Evolutionary conservation across 37 sponge, comb jelly and placozoan genomes (phyloP).

Genomic region (Axinella damicornis): DNA sequence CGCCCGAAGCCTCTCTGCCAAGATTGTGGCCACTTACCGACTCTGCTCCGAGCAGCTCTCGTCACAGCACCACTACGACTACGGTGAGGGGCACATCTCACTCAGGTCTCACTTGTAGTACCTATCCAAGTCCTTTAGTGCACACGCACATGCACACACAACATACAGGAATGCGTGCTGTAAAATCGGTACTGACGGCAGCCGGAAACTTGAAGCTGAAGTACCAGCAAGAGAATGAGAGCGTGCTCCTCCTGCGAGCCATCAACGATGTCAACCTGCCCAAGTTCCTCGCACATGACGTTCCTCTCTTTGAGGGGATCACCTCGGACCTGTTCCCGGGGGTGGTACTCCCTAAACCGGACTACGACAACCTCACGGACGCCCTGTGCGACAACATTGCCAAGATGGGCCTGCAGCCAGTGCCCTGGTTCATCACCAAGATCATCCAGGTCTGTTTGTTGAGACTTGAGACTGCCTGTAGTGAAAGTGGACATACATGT

Average conservation of each 20-base stretch:
- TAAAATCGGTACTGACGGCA: slow-evolving; percentile 98
- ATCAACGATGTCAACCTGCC: slow-evolving; percentile 99
- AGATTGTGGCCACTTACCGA: slow-evolving; percentile 98
- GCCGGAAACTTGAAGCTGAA: slow-evolving; percentile 98
- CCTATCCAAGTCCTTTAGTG: too few relatives aligned
- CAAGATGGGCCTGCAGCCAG: slow-evolving; percentile 64
- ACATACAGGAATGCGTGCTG: slow-evolving; percentile 88
- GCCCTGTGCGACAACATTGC: slow-evolving; percentile 83
- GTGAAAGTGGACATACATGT: too few relatives aligned
- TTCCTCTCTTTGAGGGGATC: slow-evolving; percentile 98
- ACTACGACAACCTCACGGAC: slow-evolving; percentile 88
- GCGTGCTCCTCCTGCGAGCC: slow-evolving; percentile 94
- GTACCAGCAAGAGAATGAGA: slow-evolving; percentile 91
- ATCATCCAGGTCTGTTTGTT: slow-evolving; percentile 96
- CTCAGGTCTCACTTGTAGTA: background rate
- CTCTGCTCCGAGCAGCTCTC: slow-evolving; percentile 99
- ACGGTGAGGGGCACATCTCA: slow-evolving; percentile 33
- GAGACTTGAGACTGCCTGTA: too few relatives aligned
- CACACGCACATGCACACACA: background rate
- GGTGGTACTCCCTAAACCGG: slow-evolving; percentile 92
- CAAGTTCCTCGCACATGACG: slow-evolving; percentile 97
- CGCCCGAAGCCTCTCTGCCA: slow-evolving; percentile 95
- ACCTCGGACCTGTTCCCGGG: slow-evolving; percentile 98
- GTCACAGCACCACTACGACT: slow-evolving; percentile 99
- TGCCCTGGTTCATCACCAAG: slow-evolving; percentile 93